These are phyloP conservation scores for Xenopus tropicalis DNA, from an alignment of 2,113 vertebrate species.

Conservation along the genomic window DNA sequence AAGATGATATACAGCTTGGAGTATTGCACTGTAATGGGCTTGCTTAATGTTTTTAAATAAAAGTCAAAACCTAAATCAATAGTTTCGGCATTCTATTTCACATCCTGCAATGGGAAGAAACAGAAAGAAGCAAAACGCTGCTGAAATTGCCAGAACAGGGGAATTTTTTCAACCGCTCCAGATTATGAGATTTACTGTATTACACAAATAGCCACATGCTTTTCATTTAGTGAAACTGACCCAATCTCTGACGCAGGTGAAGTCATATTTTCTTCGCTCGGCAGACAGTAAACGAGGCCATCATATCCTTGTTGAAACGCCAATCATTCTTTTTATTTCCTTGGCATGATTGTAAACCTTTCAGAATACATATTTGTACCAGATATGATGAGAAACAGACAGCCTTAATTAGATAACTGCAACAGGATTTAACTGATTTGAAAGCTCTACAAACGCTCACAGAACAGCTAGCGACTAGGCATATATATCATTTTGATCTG, in stretches of 20 bases:
- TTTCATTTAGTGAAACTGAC: slow-evolving; percentile 43
- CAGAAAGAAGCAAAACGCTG: too few species aligned
- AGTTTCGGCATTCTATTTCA: too few species aligned
- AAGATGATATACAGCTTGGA: too few species aligned
- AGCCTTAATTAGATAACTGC: not conserved
- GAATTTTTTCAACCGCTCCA: slow-evolving; percentile 17
- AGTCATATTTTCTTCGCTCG: slow-evolving; percentile 13
- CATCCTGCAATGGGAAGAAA: too few species aligned
- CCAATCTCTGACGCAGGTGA: slow-evolving; percentile 41
- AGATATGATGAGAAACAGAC: not conserved
- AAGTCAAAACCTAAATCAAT: too few species aligned
- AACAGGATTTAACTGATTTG: not conserved
- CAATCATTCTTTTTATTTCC: not conserved
- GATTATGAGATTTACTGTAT: slow-evolving; percentile 43
- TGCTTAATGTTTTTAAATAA: too few species aligned
- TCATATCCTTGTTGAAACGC: slow-evolving; percentile 4
- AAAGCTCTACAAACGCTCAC: too few species aligned
- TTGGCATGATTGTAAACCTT: not conserved
- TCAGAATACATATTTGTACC: not conserved
- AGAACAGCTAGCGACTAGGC: too few species aligned
- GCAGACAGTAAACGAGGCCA: slow-evolving; percentile 32
- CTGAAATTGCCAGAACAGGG: slow-evolving; percentile 6
- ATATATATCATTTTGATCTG: too few species aligned
- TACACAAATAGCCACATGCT: slow-evolving; percentile 39
- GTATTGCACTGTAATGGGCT: too few species aligned